Base-by-base conservation (phyloP, 2,113 vertebrate species). In the Hiodon tergisus region DNA sequence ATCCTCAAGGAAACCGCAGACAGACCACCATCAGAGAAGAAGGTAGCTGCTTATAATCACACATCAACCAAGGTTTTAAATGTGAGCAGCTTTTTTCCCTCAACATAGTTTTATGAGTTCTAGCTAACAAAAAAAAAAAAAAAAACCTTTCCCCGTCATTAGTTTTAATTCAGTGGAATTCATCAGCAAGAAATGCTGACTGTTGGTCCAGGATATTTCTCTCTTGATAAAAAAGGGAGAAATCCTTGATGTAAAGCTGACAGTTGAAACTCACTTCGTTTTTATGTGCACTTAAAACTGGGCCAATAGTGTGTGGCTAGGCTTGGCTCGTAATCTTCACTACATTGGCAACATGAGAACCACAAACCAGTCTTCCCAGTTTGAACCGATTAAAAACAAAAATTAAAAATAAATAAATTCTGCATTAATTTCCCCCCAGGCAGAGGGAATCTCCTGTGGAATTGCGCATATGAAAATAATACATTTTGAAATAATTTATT, bases 11-110 rank as follows among this genome's bases (percentile, higher is more conserved):
- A 57, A 65, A 51, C 51, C n/a, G 11, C 68, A 68, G 65, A 13
- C 51, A 61, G 77, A 75, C 80, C 71, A 79, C 80, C 75, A 47
- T 65, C 13, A n/a, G n/a, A n/a, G 67, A 17, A 13, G 48, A n/a
- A 61, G 47, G 57, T 67, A 61, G 51, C 67, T 73, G 66, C 62
- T 73, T 16, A 9, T 67, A 67, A 66, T 74, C 61, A 73, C 16
- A 46, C 59, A n/a, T 73, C 61, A 8, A 52, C 68, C 53, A 51
- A 69, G 68, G 68, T 69, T 50, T 31, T 69, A 69, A 69, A 54
- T 69, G 68, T 14, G 13, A 69, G 16, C n/a, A 4, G n/a, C 52
- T 61, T 61, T 67, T 69, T 54, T 48, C 17, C 31, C 50, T 60
- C n/a, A 10, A 59, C 55, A 7, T 54, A 54, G 11, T 74, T 55